phyloP scores from a whole-genome alignment of 2,888 invertebrate genomes.

The Volucella bombylans region DNA sequence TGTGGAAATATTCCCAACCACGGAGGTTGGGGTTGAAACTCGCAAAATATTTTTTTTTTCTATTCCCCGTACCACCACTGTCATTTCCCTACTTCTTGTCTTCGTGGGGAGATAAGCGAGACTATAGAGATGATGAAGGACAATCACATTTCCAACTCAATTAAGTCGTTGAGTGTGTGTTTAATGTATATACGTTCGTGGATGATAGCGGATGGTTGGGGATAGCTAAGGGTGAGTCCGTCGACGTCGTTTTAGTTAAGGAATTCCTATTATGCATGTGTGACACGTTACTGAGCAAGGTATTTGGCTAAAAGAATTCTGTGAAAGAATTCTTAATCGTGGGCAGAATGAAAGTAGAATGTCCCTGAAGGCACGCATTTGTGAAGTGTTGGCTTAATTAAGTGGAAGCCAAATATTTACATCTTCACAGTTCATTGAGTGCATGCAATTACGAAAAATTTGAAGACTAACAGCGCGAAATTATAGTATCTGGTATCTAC shows the following conservation, averaged over 20 bases:
- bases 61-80: not conserved
- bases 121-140: slow-evolving; percentile 59
- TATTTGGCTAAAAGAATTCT: slow-evolving; percentile 40
- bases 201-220: slow-evolving; percentile 1
- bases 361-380: slow-evolving; percentile 9
- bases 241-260: slow-evolving; percentile 16
- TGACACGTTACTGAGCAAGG: slow-evolving; percentile 59
- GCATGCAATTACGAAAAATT: slow-evolving; percentile 16
- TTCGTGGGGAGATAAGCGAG: slow-evolving; percentile 40
- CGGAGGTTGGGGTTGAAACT: not conserved
- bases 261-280: slow-evolving; percentile 61
- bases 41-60: slow-evolving; percentile 6
- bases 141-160: slow-evolving; percentile 66
- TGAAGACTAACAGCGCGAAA: not conserved
- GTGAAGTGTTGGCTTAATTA: slow-evolving; percentile 36
- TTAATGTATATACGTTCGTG: slow-evolving; percentile 49
- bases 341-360: not conserved
- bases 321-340: slow-evolving; percentile 7
- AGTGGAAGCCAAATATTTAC: slow-evolving; percentile 59
- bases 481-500: not conserved
- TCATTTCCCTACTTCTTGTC: slow-evolving; percentile 6
- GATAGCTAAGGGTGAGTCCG: not conserved
- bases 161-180: slow-evolving; percentile 62
- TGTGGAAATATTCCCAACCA: slow-evolving; percentile 25
- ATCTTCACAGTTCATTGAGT: slow-evolving; percentile 55